phyloP scores from a whole-genome alignment of 1,140 invertebrate genomes.

The Andrena cerasifolii region DNA sequence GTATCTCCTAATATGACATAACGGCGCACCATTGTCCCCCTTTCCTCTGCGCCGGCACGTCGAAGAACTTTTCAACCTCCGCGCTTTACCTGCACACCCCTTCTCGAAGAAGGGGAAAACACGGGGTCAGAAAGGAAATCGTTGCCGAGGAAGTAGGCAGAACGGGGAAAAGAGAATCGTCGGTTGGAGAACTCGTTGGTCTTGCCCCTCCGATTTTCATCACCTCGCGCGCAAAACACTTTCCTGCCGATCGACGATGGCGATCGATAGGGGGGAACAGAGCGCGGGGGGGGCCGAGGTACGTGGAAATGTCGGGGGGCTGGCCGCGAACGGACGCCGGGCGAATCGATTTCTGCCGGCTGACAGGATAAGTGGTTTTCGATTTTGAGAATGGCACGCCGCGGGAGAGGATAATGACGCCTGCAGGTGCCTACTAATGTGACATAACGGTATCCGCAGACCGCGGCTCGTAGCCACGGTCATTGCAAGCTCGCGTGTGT shows the following conservation, averaged over 20 bases:
- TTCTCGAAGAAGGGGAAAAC: neutral
- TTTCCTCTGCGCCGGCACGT: conserved; percentile 5
- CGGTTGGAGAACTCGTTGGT: no score
- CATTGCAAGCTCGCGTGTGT: conserved; percentile 74
- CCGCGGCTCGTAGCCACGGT: conserved; percentile 72
- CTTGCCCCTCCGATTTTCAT: no score
- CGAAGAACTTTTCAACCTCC: conserved; percentile 49
- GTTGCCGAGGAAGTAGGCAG: neutral
- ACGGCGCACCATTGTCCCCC: conserved; percentile 69
- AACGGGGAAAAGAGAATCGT: conserved; percentile 3
- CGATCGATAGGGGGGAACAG: no score
- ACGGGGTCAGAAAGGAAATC: neutral
- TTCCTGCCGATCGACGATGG: no score
- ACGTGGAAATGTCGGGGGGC: no score
- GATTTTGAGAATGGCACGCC: conserved; percentile 65
- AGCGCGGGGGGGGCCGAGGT: no score
- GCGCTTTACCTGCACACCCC: neutral
- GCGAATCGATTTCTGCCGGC: conserved; percentile 33
- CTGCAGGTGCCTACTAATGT: conserved; percentile 81
- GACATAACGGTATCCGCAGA: conserved; percentile 81
- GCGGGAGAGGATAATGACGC: conserved; percentile 67
- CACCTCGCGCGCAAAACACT: no score
- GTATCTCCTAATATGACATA: conserved; percentile 81
- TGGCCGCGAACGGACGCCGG: no score
- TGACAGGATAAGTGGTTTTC: conserved; percentile 53